A percentile compares a stretch with the other conserved stretches of the same genome.
Conservation (phyloP, 2,888 invertebrate genomes). For the Apodemia zela region DNA sequence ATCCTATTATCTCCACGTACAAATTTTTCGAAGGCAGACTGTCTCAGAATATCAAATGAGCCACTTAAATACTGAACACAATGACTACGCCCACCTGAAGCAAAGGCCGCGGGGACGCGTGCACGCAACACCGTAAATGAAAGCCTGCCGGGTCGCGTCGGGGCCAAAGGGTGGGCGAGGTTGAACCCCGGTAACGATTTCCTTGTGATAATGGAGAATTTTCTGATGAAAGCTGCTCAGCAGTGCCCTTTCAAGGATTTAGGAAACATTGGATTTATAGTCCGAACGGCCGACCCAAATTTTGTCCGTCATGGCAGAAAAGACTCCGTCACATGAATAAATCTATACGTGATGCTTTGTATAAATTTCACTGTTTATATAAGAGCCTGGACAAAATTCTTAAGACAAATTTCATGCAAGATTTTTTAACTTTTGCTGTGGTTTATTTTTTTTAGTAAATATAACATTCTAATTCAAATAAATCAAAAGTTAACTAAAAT, state of each 20-base stretch:
- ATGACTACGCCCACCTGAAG: conserved; percentile 76
- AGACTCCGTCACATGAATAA: conserved; percentile 57
- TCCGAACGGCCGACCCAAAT: conserved; percentile 59
- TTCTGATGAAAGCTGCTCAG: conserved; percentile 74
- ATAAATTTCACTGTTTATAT: conserved; percentile 35
- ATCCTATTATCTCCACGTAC: conserved; percentile 54
- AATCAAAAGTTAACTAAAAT: too few species aligned
- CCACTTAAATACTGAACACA: conserved; percentile 77
- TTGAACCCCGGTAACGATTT: conserved; percentile 76
- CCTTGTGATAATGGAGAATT: conserved; percentile 77
- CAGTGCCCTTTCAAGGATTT: conserved; percentile 72
- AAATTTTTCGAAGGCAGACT: conserved; percentile 73
- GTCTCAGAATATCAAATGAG: conserved; percentile 79
- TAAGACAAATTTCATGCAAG: too few species aligned
- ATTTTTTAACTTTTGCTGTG: too few species aligned
- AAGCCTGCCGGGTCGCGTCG: conserved; percentile 36
- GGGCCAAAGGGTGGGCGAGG: conserved; percentile 63
- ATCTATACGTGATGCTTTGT: conserved; percentile 44
- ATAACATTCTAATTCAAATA: too few species aligned
- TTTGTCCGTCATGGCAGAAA: conserved; percentile 59
- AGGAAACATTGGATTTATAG: conserved; percentile 66
- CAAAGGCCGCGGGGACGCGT: conserved; percentile 70
- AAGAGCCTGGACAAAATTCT: too few species aligned
- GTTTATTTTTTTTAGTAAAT: too few species aligned
- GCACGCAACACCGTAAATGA: conserved; percentile 76